These are phyloP conservation scores for Melieria omissa DNA, from an alignment of 2,888 invertebrate species.

Conservation along the genomic window DNA sequence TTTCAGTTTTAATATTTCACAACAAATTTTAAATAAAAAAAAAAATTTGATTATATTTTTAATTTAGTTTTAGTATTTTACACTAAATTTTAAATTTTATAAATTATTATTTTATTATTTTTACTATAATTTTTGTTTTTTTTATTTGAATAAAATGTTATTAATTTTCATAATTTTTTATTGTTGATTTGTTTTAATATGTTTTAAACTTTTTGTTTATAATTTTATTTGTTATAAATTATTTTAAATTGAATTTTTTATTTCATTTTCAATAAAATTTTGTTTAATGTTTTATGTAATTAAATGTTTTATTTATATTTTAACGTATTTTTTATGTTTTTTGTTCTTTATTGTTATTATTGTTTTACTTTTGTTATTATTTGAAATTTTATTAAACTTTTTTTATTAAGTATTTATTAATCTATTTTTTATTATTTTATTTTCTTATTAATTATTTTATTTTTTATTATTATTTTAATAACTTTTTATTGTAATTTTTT, in stretches of 20 bases:
- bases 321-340: neutral
- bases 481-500: too few species aligned
- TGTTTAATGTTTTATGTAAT: too few species aligned
- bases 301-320: too few species aligned
- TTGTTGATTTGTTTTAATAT: neutral
- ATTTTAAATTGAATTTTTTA: neutral
- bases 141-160: too few species aligned
- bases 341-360: neutral
- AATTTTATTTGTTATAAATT: too few species aligned
- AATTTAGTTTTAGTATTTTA: neutral
- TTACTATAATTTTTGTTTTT: too few species aligned
- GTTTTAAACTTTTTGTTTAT: neutral
- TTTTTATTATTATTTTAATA: too few species aligned
- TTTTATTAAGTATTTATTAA: neutral
- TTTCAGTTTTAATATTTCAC: neutral
- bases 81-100: too few species aligned
- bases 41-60: neutral
- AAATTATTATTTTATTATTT: too few species aligned
- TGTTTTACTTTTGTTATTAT: neutral
- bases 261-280: neutral
- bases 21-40: neutral
- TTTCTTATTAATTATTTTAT: neutral
- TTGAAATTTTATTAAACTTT: neutral
- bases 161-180: too few species aligned
- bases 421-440: too few species aligned